Evolutionary conservation across 2,797 vertebrate genomes (phyloP).

Genomic region (Scyliorhinus canicula): DNA sequence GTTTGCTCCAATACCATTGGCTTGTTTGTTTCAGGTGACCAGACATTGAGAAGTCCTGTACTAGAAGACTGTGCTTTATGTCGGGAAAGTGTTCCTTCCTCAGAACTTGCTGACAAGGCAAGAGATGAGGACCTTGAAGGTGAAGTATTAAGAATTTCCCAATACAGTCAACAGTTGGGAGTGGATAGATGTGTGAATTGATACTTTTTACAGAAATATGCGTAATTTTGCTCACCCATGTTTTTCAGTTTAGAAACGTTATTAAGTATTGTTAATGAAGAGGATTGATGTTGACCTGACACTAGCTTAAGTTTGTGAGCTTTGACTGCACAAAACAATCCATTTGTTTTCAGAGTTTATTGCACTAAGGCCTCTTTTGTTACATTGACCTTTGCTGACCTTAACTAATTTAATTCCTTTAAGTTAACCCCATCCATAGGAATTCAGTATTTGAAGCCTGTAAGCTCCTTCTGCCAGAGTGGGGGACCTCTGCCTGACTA

Average conservation of each 20-base stretch:
- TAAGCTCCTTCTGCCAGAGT: background rate
- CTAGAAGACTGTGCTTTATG: slow-evolving; percentile 91
- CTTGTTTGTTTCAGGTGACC: slow-evolving; percentile 58
- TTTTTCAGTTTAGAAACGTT: background rate
- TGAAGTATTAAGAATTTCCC: slow-evolving; percentile 47
- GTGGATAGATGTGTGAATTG: background rate
- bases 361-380: background rate
- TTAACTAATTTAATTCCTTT: background rate
- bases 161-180: background rate
- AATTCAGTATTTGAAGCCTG: background rate
- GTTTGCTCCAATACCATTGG: slow-evolving; percentile 28
- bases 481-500: background rate
- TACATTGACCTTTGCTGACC: background rate
- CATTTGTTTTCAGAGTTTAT: background rate
- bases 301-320: background rate
- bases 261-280: background rate
- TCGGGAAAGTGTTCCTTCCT: slow-evolving; percentile 86
- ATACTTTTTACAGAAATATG: background rate
- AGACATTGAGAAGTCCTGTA: slow-evolving; percentile 71
- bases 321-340: background rate
- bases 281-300: background rate
- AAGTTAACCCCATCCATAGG: background rate
- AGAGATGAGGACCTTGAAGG: slow-evolving; percentile 89
- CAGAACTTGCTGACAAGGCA: slow-evolving; percentile 85
- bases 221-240: background rate